Percentiles rank a stretch among this genome's conserved stretches.
phyloP scores from a whole-genome alignment of 1,140 invertebrate genomes.

The Lepidotrigona ventralis region DNA sequence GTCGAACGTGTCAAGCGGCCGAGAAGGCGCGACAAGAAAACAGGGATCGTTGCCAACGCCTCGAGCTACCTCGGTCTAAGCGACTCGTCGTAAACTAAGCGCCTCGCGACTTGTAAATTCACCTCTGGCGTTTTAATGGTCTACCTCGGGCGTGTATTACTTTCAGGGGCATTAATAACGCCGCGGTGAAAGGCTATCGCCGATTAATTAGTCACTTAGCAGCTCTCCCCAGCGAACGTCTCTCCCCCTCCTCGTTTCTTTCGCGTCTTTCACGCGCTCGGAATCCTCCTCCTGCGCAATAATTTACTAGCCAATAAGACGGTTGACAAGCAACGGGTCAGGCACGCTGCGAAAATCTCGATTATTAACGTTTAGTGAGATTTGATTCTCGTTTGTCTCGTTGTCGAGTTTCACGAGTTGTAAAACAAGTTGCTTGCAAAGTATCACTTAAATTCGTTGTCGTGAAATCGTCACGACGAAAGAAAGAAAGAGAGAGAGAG shows the following conservation, averaged over 20 bases:
- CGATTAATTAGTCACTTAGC: constrained; percentile 73
- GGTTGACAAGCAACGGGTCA: neutral
- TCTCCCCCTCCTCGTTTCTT: constrained; percentile 24
- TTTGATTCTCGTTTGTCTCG: neutral
- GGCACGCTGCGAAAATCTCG: too few relatives aligned
- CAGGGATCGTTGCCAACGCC: constrained; percentile 73
- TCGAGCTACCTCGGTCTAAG: constrained; percentile 66
- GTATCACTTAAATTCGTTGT: neutral
- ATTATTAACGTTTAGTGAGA: too few relatives aligned
- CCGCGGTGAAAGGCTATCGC: constrained; percentile 68
- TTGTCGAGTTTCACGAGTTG: neutral
- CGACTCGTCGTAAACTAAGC: constrained; percentile 76
- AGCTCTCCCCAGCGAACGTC: constrained; percentile 18
- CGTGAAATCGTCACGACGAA: neutral
- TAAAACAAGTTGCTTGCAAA: neutral
- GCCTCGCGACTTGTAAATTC: constrained; percentile 78
- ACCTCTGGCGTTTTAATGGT: constrained; percentile 78
- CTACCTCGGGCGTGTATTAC: constrained; percentile 75
- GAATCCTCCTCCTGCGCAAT: neutral
- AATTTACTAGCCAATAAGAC: neutral
- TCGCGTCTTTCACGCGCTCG: neutral
- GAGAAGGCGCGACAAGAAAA: constrained; percentile 69
- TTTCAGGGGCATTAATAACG: constrained; percentile 79
- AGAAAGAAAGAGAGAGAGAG: neutral
- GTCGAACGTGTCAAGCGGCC: constrained; percentile 69